Conservation (phyloP, 2,113 vertebrate genomes). For the Dasyornis broadbenti region DNA sequence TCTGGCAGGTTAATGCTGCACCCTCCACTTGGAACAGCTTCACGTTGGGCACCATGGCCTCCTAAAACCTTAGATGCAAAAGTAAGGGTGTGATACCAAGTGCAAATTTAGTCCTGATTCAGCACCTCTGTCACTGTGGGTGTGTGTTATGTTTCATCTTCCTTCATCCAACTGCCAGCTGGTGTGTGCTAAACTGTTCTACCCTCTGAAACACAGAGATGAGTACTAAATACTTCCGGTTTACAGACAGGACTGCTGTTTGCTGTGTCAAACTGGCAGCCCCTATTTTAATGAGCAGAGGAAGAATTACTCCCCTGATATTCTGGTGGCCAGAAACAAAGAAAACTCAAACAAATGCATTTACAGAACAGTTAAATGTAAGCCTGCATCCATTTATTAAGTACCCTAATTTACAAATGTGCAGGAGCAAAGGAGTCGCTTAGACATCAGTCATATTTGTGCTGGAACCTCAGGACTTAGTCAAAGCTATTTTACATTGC, state of each 20-base stretch:
- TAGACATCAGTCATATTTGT: neutral
- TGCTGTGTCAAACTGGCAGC: neutral
- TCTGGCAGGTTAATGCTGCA: neutral
- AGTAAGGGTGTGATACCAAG: neutral
- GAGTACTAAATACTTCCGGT: neutral
- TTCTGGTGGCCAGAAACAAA: neutral
- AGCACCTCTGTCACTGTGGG: neutral
- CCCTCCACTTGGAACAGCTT: neutral
- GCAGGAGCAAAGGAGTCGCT: neutral
- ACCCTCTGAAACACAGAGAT: neutral
- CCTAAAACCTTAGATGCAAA: neutral
- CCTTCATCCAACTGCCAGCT: neutral
- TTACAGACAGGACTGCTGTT: neutral
- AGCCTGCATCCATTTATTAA: neutral
- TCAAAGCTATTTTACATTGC: constrained; percentile 12
- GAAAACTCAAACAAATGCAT: neutral
- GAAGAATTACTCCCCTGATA: neutral
- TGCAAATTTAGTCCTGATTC: neutral
- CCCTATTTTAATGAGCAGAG: neutral
- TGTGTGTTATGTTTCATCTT: neutral
- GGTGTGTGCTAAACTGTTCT: neutral
- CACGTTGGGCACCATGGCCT: neutral
- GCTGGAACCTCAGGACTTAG: neutral
- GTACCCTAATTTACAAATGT: neutral
- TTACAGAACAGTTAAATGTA: neutral